phyloP scores from a whole-genome alignment of 2,888 invertebrate genomes.

The Andrena bucephala region DNA sequence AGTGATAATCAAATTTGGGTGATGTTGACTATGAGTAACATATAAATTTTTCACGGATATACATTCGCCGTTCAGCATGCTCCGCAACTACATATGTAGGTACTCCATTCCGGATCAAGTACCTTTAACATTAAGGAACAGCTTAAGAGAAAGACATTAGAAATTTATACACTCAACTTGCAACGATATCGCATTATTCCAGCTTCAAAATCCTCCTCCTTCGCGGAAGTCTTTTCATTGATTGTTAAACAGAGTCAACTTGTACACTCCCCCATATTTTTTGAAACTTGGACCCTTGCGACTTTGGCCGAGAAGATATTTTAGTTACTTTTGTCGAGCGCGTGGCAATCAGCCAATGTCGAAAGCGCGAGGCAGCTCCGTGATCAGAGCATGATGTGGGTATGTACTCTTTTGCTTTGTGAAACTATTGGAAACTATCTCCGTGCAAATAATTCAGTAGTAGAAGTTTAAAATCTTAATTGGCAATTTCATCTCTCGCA shows the following conservation, averaged over 20 bases:
- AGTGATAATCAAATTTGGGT: background rate
- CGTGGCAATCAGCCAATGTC: conserved; percentile 72
- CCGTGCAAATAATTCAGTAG: background rate
- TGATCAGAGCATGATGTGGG: conserved; percentile 45
- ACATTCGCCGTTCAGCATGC: no score
- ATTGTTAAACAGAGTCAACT: conserved; percentile 14
- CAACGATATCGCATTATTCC: background rate
- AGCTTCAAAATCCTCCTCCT: background rate
- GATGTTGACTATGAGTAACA: no score
- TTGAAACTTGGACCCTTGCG: conserved; percentile 68
- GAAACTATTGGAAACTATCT: conserved; percentile 32
- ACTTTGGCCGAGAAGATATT: conserved; percentile 75
- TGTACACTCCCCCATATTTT: conserved; percentile 44
- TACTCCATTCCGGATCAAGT: background rate
- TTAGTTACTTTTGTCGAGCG: conserved; percentile 69
- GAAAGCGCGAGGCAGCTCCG: conserved; percentile 55
- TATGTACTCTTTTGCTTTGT: conserved; percentile 17
- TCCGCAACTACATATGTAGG: no score
- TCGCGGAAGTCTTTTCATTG: conserved; percentile 10
- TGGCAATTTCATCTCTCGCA: background rate
- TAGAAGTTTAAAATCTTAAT: background rate
- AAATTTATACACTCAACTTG: background rate
- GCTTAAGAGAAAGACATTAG: background rate
- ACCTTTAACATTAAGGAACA: background rate
- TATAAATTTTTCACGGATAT: no score